Conservation (phyloP, 2,888 invertebrate species). For the Aricia artaxerxes region DNA sequence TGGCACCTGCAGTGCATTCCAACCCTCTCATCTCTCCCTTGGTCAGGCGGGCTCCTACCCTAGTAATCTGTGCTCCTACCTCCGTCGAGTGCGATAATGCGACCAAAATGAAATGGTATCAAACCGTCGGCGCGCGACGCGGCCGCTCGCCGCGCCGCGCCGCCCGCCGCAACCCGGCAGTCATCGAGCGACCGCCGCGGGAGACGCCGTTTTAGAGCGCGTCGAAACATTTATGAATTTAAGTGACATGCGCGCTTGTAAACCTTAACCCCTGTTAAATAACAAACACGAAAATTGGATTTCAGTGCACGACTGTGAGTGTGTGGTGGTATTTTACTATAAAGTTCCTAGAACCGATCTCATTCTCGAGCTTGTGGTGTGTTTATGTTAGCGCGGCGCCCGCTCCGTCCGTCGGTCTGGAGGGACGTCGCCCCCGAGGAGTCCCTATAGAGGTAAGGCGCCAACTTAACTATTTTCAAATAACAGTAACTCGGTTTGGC, state of each 20-base stretch:
- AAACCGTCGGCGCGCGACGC: slow-evolving; percentile 41
- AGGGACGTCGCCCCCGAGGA: slow-evolving; percentile 75
- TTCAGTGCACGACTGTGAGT: slow-evolving; percentile 68
- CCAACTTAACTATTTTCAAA: slow-evolving; percentile 36
- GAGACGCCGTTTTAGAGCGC: slow-evolving; percentile 39
- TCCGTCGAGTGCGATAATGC: slow-evolving; percentile 36
- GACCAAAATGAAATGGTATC: slow-evolving; percentile 38
- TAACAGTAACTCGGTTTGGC: slow-evolving; percentile 32
- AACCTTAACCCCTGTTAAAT: slow-evolving; percentile 66
- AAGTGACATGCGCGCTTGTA: slow-evolving; percentile 69
- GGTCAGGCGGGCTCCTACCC: slow-evolving; percentile 36
- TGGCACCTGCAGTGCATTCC: slow-evolving; percentile 51
- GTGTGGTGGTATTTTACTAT: slow-evolving; percentile 61
- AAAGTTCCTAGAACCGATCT: slow-evolving; percentile 51
- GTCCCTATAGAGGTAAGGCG: slow-evolving; percentile 67
- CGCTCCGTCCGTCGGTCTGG: slow-evolving; percentile 64
- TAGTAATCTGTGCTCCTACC: background rate
- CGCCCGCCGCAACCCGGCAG: slow-evolving; percentile 52
- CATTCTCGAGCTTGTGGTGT: slow-evolving; percentile 71
- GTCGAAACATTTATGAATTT: slow-evolving; percentile 48
- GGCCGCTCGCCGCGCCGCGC: slow-evolving; percentile 38
- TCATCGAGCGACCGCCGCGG: slow-evolving; percentile 70
- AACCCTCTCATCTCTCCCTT: slow-evolving; percentile 45
- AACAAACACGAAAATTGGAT: slow-evolving; percentile 68
- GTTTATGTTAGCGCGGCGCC: slow-evolving; percentile 77